Evolutionary conservation across 1,140 invertebrate species (phyloP).

Genomic region (Lerema accius): DNA sequence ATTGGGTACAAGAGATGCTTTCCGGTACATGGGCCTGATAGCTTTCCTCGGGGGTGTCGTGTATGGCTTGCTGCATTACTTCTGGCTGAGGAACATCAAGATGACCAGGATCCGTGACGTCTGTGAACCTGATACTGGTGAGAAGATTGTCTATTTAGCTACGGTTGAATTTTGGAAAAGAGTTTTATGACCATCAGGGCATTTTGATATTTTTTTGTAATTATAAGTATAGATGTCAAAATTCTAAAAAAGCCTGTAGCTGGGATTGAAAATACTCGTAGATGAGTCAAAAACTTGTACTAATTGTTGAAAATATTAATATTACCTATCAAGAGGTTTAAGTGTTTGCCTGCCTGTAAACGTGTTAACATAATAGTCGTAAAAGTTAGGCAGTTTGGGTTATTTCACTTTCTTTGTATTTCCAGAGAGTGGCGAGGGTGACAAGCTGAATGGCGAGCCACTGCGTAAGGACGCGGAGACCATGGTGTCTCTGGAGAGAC

Average conservation of each 20-base stretch:
- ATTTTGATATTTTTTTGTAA: too few relatives aligned
- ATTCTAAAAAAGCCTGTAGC: too few relatives aligned
- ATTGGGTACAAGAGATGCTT: slow-evolving; percentile 88
- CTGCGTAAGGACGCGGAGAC: slow-evolving; percentile 85
- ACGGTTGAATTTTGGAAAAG: too few relatives aligned
- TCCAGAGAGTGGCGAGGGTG: slow-evolving; percentile 83
- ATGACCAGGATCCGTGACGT: slow-evolving; percentile 60
- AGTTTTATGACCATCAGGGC: too few relatives aligned
- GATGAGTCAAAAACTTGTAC: too few relatives aligned
- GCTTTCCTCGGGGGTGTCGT: slow-evolving; percentile 86
- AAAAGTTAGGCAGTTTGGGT: neutral
- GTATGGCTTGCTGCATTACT: slow-evolving; percentile 88
- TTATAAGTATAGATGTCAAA: too few relatives aligned
- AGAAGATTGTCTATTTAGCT: too few relatives aligned
- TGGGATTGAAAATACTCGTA: too few relatives aligned
- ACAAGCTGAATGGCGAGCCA: slow-evolving; percentile 84
- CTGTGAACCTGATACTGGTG: slow-evolving; percentile 66
- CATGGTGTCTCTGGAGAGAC: slow-evolving; percentile 86
- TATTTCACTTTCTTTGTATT: slow-evolving; percentile 29
- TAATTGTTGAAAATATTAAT: too few relatives aligned
- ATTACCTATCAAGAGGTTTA: too few relatives aligned
- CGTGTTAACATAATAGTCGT: too few relatives aligned
- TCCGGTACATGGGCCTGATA: slow-evolving; percentile 89
- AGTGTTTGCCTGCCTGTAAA: too few relatives aligned
- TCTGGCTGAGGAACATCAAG: slow-evolving; percentile 87